Percentiles rank a stretch among this genome's conserved stretches.
phyloP scores from a whole-genome alignment of 2,113 vertebrate species.

The Epinephelus fuscoguttatus region DNA sequence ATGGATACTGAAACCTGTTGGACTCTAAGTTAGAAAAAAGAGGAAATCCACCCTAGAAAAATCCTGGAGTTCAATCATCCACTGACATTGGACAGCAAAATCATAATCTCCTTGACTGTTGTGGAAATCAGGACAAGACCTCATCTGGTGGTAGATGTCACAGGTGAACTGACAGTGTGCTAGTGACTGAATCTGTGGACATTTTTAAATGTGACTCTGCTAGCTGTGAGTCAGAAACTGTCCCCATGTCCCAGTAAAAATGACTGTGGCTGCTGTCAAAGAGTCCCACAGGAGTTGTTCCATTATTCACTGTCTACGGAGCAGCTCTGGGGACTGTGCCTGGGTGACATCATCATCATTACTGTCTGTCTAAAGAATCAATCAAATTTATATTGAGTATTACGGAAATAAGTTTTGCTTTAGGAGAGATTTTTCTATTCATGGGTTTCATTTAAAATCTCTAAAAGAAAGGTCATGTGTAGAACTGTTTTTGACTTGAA shows the following conservation, averaged over 20 bases:
- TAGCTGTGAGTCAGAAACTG: slow-evolving; percentile 26
- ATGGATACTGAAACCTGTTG: background rate
- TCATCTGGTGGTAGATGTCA: background rate
- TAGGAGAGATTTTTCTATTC: background rate
- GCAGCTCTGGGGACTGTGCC: slow-evolving; percentile 48
- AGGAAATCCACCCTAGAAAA: background rate
- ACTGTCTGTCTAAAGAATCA: slow-evolving; percentile 4
- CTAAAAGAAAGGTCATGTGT: background rate
- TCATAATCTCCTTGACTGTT: background rate
- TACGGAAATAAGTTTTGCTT: background rate
- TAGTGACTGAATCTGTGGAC: background rate
- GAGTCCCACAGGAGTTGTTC: slow-evolving; percentile 53
- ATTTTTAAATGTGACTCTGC: slow-evolving; percentile 14
- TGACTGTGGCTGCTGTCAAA: slow-evolving; percentile 38
- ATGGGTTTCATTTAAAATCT: background rate
- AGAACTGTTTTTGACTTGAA: background rate
- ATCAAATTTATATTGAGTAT: slow-evolving; percentile 2
- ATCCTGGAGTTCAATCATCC: background rate
- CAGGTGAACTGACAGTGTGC: slow-evolving; percentile 21
- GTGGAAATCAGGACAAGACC: background rate
- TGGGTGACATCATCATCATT: slow-evolving; percentile 49
- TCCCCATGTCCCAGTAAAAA: slow-evolving; percentile 40
- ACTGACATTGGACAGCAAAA: background rate
- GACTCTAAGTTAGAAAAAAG: background rate
- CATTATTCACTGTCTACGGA: slow-evolving; percentile 61